Evolutionary conservation across 2,888 invertebrate genomes (phyloP), one percentile per base, ranked within the genome.

Genomic region (Gymnoscelis rufifasciata): DNA sequence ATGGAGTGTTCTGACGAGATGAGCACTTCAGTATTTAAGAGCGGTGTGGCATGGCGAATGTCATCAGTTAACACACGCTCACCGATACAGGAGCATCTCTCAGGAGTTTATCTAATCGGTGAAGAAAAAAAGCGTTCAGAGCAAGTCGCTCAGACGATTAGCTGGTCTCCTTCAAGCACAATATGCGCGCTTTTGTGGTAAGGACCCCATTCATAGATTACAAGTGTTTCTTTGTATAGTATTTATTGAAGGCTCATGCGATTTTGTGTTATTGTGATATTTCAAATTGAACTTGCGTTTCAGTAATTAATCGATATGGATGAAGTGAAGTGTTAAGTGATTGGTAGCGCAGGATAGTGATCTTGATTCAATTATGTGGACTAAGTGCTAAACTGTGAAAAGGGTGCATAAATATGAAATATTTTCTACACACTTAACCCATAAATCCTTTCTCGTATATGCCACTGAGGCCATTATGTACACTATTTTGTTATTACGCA

Each of bases 21-120:
- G 86, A 87, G 83, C 82, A 82, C 72, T 74, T 81, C 74, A 62
- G 73, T 88, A 88, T 88, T 87, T 88, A 88, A 88, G 86, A 82
- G 87, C 87, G 80, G 78, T 78, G 68, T 77, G 74, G 73, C 71
- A 68, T 74, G 69, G 80, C 75, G 82, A 87, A 84, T 86, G 80
- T 83, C 87, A 88, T 88, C 87, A 88, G 87, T 88, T 78, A 83
- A 77, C 82, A 77, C 74, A 53, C 78, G 76, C 78, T 71, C 78
- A 66, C 78, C 68, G 76, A 61, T 68, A 72, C 73, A 78, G 71
- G 79, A 82, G 78, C 86, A 86, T 84, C 86, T 83, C 82, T 62
- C 65, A 62, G 74, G 69, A 71, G 63, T 71, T 74, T 68, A 72
- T 74, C 67, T 62, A 64, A 66, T 61, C 57, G 58, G 69, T 69